Conservation (phyloP, 2,797 vertebrate species). For the Coreius guichenoti region DNA sequence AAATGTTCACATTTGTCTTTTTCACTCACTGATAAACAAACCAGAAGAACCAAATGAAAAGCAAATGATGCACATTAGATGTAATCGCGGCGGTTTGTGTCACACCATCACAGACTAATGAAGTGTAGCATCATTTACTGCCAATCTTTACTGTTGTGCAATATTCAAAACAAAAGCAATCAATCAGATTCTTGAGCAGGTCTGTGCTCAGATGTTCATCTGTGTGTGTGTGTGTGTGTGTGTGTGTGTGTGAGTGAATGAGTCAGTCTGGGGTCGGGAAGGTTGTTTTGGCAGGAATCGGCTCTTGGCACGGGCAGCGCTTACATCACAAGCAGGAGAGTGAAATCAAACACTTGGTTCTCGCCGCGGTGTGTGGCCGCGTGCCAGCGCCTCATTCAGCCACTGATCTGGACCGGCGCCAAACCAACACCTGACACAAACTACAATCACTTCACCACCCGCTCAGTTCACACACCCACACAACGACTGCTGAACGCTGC, state of each 20-base stretch:
- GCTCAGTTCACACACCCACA: background rate
- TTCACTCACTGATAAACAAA: background rate
- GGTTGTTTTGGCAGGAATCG: slow-evolving; percentile 4
- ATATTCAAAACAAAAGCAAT: background rate
- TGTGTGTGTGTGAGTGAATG: too few species aligned
- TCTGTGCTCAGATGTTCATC: too few species aligned
- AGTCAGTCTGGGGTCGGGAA: background rate
- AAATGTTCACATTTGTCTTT: background rate
- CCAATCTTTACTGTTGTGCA: background rate
- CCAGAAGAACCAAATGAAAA: background rate
- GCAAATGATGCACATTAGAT: background rate
- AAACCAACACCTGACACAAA: background rate
- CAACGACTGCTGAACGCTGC: background rate
- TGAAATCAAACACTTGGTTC: slow-evolving; percentile 41
- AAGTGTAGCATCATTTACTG: background rate
- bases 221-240: background rate
- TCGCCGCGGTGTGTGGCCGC: slow-evolving; percentile 6
- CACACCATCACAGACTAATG: background rate
- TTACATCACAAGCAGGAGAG: slow-evolving; percentile 27
- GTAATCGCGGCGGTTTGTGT: background rate
- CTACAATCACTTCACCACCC: background rate
- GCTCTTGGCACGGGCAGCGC: background rate
- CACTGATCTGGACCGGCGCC: slow-evolving; percentile 16
- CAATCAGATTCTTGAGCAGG: background rate
- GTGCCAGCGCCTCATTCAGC: background rate